Evolutionary conservation across 2,888 invertebrate species (phyloP).

Genomic region (Volucella zonaria): DNA sequence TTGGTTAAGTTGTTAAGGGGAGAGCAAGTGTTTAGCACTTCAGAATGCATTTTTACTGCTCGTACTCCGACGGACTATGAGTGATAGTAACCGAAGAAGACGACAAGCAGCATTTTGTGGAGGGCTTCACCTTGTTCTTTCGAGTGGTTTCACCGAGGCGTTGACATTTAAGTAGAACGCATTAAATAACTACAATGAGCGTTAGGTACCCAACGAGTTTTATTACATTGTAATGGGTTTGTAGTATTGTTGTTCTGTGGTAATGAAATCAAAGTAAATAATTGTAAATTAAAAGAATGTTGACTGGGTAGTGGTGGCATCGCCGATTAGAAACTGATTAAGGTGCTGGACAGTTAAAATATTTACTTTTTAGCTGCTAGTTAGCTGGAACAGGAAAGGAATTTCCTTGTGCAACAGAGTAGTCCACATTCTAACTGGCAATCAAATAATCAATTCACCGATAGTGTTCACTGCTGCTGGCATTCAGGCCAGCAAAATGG

Average conservation of each 20-base stretch:
- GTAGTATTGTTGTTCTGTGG: too few species aligned
- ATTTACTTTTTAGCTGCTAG: not conserved
- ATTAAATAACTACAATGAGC: not conserved
- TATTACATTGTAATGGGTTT: too few species aligned
- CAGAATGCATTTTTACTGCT: not conserved
- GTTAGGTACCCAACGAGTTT: too few species aligned
- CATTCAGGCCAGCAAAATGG: too few species aligned
- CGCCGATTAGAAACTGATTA: not conserved
- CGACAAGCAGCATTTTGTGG: not conserved
- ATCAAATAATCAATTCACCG: too few species aligned
- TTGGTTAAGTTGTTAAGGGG: not conserved
- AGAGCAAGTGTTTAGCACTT: constrained; percentile 17
- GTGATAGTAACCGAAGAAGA: not conserved
- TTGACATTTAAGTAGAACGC: constrained; percentile 49
- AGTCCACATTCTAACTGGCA: too few species aligned
- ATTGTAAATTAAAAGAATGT: not conserved
- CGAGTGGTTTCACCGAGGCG: constrained; percentile 20
- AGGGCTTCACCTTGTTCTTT: constrained; percentile 21
- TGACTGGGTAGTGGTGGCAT: not conserved
- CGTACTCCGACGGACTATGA: not conserved
- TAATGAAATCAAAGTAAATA: not conserved
- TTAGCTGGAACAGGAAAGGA: not conserved
- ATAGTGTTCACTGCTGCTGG: too few species aligned
- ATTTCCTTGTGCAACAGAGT: not conserved
- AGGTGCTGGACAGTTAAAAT: too few species aligned